Percentiles rank a stretch among this genome's conserved stretches.
These are phyloP conservation scores for Calcarius lapponicus DNA, from an alignment of 2,797 vertebrate genomes.

Conservation along the genomic window DNA sequence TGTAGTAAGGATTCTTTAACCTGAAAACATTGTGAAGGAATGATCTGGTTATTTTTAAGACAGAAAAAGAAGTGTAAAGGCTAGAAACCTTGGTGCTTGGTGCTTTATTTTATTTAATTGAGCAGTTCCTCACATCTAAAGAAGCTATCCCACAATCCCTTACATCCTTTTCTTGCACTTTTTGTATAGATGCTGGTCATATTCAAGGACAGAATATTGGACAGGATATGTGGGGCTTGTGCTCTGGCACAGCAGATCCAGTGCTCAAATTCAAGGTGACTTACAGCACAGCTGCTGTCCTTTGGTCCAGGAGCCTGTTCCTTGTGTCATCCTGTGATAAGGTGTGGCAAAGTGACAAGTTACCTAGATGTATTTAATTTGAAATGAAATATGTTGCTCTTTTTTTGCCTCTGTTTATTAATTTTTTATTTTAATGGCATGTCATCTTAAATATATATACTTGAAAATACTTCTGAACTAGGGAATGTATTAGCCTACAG, in stretches of 20 bases:
- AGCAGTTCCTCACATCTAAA: background rate
- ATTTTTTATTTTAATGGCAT: constrained; percentile 75
- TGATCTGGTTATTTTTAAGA: background rate
- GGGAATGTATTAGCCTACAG: background rate
- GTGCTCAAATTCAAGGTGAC: background rate
- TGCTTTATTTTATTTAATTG: background rate
- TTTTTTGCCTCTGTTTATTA: constrained; percentile 58
- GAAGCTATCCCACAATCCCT: background rate
- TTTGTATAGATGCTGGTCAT: background rate
- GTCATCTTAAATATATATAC: constrained; percentile 56
- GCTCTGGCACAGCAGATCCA: background rate
- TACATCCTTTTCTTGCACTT: background rate
- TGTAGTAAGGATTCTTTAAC: background rate
- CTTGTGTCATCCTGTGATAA: background rate
- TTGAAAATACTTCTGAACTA: constrained; percentile 54
- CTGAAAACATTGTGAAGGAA: background rate
- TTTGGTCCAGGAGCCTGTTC: background rate
- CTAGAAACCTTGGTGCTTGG: background rate
- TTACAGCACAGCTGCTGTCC: background rate
- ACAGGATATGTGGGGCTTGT: background rate
- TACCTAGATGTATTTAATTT: constrained; percentile 39
- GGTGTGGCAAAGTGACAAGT: constrained; percentile 31
- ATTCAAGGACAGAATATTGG: background rate
- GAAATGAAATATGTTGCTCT: constrained; percentile 56
- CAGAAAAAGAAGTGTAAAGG: background rate